These are phyloP conservation scores for Sinohyriopsis cumingii DNA, from an alignment of 2,888 invertebrate genomes.

Conservation along the genomic window DNA sequence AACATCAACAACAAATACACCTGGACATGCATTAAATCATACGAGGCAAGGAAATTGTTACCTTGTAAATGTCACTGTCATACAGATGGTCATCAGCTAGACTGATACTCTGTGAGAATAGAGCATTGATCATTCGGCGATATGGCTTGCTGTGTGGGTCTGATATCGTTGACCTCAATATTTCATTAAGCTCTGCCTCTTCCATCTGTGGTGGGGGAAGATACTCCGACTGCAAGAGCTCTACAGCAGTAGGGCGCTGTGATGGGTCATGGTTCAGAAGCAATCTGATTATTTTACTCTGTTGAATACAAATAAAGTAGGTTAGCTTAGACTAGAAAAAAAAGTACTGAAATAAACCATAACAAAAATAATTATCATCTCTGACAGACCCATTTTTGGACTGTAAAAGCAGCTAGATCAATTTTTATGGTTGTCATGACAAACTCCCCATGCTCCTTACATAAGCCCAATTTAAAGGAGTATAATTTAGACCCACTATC, in stretches of 20 bases:
- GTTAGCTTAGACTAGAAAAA: neutral
- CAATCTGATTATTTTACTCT: constrained; percentile 76
- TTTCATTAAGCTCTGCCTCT: constrained; percentile 87
- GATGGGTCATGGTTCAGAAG: constrained; percentile 89
- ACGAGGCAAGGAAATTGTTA: constrained; percentile 15
- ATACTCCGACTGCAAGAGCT: constrained; percentile 85
- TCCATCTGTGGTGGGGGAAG: constrained; percentile 89
- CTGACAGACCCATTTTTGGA: neutral
- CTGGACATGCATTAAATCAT: too few relatives aligned
- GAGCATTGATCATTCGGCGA: constrained; percentile 74
- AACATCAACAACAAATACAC: too few relatives aligned
- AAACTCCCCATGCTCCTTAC: too few relatives aligned
- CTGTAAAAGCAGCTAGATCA: too few relatives aligned
- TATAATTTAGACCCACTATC: too few relatives aligned
- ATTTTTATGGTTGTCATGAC: too few relatives aligned
- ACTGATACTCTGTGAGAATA: constrained; percentile 75
- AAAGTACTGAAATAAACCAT: neutral
- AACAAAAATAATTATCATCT: neutral
- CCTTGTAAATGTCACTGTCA: constrained; percentile 77
- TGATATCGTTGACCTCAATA: constrained; percentile 83
- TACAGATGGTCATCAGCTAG: constrained; percentile 86
- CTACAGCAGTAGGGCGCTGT: constrained; percentile 87
- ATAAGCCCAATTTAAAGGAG: too few relatives aligned
- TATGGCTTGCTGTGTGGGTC: constrained; percentile 87
- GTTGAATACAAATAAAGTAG: constrained; percentile 5